Evolutionary conservation across 2,888 invertebrate genomes (phyloP), one percentile per base, ranked within the genome.

Genomic region (Volucella zonaria): DNA sequence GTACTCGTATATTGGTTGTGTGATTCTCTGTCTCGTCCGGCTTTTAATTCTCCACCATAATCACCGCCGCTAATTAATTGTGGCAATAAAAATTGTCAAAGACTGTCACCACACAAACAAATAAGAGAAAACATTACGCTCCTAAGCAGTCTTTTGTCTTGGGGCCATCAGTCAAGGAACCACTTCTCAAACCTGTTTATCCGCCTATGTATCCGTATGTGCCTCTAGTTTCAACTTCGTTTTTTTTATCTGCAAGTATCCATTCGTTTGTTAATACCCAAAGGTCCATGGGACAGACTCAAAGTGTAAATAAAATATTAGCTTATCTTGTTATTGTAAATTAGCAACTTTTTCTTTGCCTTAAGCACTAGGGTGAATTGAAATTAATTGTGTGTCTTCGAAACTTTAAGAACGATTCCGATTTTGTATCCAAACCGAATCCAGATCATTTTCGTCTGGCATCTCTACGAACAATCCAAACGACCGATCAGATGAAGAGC

Each of bases 251-350:
- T 3, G 0, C 3, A 4, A 23, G 23, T 23, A 23, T 23, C 23
- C 23, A 23, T 1, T 23, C 23, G 31, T 31, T 31, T 31, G 6
- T 31, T 6, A 31, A 31, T 31, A 6, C 31, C 6, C 31, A 31
- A 31, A 31, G 6, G 31, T 31, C 31, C 31, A 31, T 31, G 31
- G 31, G n/a, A 12, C 56, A 42, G 31, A 9, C 14, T 38, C 43
- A 54, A 59, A 75, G 45, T 64, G 56, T 45, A 59, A 66, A 76
- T 71, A 71, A 81, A 70, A 71, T 67, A 68, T 77, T 78, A 73
- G 62, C 45, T 78, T 73, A 78, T 77, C 77, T 68, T 78, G 73
- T 68, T 82, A 68, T 78, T 66, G 73, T 79, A 79, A 79, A 71
- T 79, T 79, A 79, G 73, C 66, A 66, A 66, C 15, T 47, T 43